These are phyloP conservation scores for Mionectes olivaceus DNA, from an alignment of 2,797 vertebrate genomes.

Conservation along the genomic window DNA sequence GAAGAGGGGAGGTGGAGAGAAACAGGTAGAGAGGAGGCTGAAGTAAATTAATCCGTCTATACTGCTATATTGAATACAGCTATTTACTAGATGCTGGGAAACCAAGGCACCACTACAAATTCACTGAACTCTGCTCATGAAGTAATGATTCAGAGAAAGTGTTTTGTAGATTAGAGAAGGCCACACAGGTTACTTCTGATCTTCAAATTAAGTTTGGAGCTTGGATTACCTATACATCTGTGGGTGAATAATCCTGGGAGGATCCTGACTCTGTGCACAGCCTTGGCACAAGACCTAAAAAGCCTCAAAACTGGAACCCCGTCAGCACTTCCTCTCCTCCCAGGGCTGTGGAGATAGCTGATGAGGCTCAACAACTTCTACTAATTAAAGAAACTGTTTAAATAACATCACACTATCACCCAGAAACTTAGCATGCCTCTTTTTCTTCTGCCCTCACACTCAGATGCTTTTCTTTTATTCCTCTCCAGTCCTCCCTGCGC, in stretches of 20 bases:
- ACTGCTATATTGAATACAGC: neutral
- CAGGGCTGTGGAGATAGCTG: neutral
- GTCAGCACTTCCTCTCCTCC: neutral
- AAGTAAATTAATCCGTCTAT: constrained; percentile 8
- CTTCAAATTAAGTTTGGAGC: constrained; percentile 2
- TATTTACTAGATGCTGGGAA: neutral
- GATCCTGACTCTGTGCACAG: accelerated
- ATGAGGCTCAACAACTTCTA: constrained; percentile 18
- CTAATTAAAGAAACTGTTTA: constrained; percentile 57
- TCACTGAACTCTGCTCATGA: neutral
- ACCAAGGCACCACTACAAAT: neutral
- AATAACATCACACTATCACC: constrained; percentile 13
- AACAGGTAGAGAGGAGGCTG: neutral
- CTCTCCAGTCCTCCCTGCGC: neutral
- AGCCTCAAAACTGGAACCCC: neutral
- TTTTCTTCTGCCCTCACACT: neutral
- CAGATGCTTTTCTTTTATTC: neutral
- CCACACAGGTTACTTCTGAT: constrained; percentile 15
- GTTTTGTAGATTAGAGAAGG: neutral
- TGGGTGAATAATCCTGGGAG: neutral
- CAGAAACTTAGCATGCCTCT: neutral
- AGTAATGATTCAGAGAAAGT: neutral
- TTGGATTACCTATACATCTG: neutral
- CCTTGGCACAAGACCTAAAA: neutral
- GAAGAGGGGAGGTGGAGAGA: too few relatives aligned